These are phyloP conservation scores for Poecile montanus DNA, from an alignment of 2,797 vertebrate genomes.

Conservation along the genomic window DNA sequence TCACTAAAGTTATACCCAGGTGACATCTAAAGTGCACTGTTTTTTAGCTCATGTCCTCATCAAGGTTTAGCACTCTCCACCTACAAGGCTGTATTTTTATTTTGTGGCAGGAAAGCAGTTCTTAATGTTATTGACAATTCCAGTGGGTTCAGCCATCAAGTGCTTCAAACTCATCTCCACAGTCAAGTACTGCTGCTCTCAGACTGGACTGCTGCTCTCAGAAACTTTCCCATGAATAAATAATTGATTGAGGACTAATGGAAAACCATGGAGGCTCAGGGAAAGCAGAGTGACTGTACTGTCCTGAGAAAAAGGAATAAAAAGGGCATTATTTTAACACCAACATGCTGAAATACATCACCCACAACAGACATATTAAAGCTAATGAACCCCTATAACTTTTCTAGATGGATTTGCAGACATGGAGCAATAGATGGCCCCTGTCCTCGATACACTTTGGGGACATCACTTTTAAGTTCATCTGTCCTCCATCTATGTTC, in stretches of 20 bases:
- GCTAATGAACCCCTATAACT: background rate
- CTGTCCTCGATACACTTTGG: background rate
- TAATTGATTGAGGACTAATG: constrained; percentile 47
- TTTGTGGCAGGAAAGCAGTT: constrained; percentile 36
- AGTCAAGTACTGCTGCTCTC: background rate
- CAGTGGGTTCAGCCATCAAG: background rate
- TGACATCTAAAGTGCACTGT: background rate
- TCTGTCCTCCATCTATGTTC: background rate
- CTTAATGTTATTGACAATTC: constrained; percentile 29
- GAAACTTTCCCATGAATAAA: constrained; percentile 10
- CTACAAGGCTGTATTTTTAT: background rate
- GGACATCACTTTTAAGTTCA: background rate
- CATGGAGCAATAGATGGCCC: background rate
- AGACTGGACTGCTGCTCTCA: background rate
- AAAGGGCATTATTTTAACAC: background rate
- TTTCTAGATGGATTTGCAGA: background rate
- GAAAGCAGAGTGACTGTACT: background rate
- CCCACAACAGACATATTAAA: background rate
- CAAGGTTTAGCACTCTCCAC: background rate
- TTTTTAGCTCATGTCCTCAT: background rate
- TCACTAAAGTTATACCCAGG: background rate
- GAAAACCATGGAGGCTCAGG: background rate
- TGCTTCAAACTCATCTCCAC: background rate
- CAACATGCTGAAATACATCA: background rate
- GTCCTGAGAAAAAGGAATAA: background rate